phyloP scores from a whole-genome alignment of 2,797 vertebrate genomes.

The Peromyscus attwateri region DNA sequence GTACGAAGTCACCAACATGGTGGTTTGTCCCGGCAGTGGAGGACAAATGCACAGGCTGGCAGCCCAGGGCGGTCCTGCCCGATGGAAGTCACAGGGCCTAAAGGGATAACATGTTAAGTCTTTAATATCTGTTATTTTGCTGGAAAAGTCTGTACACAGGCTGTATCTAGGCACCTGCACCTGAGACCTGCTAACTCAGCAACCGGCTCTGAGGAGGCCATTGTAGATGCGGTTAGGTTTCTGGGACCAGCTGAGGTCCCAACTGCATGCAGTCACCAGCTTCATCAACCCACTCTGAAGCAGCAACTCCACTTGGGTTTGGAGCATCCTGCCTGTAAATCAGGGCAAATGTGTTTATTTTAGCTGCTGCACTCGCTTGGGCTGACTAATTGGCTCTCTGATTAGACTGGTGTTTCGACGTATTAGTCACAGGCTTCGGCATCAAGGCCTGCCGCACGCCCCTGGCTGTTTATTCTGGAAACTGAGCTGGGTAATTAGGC shows the following conservation, averaged over 20 bases:
- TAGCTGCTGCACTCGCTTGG: background rate
- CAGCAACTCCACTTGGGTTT: fast-evolving
- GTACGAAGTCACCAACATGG: background rate
- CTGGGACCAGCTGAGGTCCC: fast-evolving
- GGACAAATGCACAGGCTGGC: fast-evolving
- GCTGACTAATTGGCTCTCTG: background rate
- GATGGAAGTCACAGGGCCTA: fast-evolving
- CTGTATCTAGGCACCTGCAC: fast-evolving
- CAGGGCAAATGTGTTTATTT: background rate
- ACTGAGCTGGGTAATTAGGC: slow-evolving; percentile 86
- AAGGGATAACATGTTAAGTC: background rate
- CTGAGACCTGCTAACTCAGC: background rate
- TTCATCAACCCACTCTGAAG: fast-evolving
- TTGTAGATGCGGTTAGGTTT: fast-evolving
- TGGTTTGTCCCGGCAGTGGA: fast-evolving
- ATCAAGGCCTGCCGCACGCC: background rate
- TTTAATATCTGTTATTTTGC: fast-evolving
- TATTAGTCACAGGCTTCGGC: background rate
- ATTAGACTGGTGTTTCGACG: background rate
- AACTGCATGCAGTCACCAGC: fast-evolving
- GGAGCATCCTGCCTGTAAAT: background rate
- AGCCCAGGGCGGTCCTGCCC: fast-evolving
- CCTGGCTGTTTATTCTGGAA: slow-evolving; percentile 80
- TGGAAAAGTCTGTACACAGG: too few species aligned
- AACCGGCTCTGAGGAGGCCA: background rate